Percentiles rank a stretch among this genome's conserved stretches.
Conservation (phyloP, 2,113 vertebrate genomes). For the Melanotaenia duboulayi region DNA sequence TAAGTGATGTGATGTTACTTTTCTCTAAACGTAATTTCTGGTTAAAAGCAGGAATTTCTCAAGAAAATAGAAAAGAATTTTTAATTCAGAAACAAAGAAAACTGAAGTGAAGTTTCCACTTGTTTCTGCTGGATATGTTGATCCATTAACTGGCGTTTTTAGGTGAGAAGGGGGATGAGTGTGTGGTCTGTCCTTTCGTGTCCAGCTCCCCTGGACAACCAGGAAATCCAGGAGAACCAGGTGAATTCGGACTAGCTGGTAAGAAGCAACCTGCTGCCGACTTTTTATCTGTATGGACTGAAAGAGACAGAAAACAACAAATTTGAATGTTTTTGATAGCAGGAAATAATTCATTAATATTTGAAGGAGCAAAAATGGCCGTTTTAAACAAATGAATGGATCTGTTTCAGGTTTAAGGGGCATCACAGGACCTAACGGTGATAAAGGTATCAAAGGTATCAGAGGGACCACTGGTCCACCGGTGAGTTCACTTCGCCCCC, state of each 20-base stretch:
- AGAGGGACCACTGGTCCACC: constrained; percentile 60
- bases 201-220: constrained; percentile 21
- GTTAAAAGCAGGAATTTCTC: not conserved
- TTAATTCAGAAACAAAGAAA: too few species aligned
- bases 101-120: too few species aligned
- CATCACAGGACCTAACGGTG: constrained; percentile 56
- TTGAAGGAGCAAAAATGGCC: too few species aligned
- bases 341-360: too few species aligned
- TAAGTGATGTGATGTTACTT: too few species aligned
- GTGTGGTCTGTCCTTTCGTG: constrained; percentile 27
- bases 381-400: too few species aligned
- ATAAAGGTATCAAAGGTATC: constrained; percentile 58
- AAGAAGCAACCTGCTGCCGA: constrained; percentile 9
- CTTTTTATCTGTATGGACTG: too few species aligned
- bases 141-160: constrained; percentile 1
- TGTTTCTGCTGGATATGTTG: not conserved
- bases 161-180: constrained; percentile 78
- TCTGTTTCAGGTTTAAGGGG: constrained; percentile 55
- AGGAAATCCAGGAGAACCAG: constrained; percentile 66
- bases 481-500: constrained; percentile 46
- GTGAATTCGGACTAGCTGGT: constrained; percentile 67
- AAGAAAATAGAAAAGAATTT: too few species aligned
- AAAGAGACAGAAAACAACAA: too few species aligned
- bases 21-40: too few species aligned
- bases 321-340: too few species aligned